These are phyloP conservation scores for Morus bassanus DNA, from an alignment of 2,797 vertebrate genomes.

Conservation along the genomic window DNA sequence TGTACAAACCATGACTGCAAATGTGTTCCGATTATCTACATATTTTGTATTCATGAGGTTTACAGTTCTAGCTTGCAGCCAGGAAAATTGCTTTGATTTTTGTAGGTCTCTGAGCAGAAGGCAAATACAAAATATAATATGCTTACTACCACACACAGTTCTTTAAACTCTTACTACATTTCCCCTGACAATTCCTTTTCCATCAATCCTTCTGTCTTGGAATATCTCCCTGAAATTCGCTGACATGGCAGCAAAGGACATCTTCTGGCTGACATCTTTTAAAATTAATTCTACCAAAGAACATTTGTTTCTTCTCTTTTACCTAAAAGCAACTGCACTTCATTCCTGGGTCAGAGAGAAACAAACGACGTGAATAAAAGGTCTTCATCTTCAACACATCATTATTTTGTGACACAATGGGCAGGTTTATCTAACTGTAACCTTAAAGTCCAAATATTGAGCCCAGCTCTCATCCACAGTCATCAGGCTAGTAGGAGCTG, in stretches of 20 bases:
- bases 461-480: background rate
- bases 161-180: constrained; percentile 43
- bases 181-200: constrained; percentile 50
- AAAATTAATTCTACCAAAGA: constrained; percentile 48
- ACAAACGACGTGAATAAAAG: background rate
- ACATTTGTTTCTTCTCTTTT: constrained; percentile 3
- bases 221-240: constrained; percentile 47
- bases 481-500: background rate
- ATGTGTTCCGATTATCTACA: background rate
- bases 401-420: background rate
- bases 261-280: constrained; percentile 44
- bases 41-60: constrained; percentile 54
- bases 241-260: constrained; percentile 51
- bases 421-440: background rate
- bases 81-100: constrained; percentile 38
- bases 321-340: constrained; percentile 7
- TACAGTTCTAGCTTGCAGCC: background rate
- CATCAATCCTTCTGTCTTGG: constrained; percentile 20
- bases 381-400: background rate
- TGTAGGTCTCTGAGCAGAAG: constrained; percentile 17
- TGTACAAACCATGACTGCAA: background rate
- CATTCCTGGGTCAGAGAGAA: background rate
- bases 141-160: constrained; percentile 10
- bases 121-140: constrained; percentile 51
- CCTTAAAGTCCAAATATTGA: background rate